phyloP scores from a whole-genome alignment of 2,888 invertebrate species.

The Rhynchonema sp. region DNA sequence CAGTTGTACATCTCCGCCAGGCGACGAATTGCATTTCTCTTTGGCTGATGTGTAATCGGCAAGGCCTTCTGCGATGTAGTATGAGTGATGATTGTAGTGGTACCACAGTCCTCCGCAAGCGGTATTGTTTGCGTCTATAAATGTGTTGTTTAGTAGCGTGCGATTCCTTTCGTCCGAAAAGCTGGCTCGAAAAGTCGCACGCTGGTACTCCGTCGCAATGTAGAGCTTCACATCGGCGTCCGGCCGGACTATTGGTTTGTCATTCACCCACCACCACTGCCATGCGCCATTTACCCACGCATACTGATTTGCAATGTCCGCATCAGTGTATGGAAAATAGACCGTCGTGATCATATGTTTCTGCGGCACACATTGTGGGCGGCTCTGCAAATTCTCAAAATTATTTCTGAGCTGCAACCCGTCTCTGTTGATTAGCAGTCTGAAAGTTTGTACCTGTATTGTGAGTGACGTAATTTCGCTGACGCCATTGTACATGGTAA shows the following conservation, averaged over 20 bases:
- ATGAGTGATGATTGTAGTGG: background rate
- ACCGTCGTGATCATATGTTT: background rate
- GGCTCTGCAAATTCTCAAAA: background rate
- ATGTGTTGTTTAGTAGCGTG: too few species aligned
- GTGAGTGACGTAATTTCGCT: background rate
- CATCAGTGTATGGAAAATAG: background rate
- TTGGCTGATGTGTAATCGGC: background rate
- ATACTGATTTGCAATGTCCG: too few species aligned
- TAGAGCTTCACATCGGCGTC: background rate
- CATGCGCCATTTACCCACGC: background rate
- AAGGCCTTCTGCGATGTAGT: background rate
- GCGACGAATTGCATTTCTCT: background rate
- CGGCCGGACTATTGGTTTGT: background rate
- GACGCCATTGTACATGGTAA: background rate
- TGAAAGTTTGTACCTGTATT: background rate
- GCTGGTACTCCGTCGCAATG: background rate
- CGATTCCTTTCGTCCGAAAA: too few species aligned
- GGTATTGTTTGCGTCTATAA: background rate
- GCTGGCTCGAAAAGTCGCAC: too few species aligned
- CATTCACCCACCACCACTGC: background rate
- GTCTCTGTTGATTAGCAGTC: too few species aligned
- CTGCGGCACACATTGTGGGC: background rate
- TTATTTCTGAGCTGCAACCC: background rate
- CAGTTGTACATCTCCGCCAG: background rate
- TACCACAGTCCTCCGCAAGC: background rate